phyloP scores from a whole-genome alignment of 2,113 vertebrate species.

The Dermatemys mawii region DNA sequence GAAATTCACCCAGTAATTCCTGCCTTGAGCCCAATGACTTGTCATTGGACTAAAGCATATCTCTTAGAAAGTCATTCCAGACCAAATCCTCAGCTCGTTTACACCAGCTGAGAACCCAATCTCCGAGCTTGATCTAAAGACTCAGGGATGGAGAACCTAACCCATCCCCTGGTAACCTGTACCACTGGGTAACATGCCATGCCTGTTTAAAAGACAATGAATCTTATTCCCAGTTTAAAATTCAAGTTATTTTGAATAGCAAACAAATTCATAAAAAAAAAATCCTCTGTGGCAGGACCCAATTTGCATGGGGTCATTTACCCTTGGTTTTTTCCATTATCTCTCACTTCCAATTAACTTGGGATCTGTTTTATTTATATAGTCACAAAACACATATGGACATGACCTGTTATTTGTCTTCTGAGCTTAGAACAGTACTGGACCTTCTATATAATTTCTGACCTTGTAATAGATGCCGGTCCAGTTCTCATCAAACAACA shows the following conservation, averaged over 20 bases:
- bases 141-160: background rate
- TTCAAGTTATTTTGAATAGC: background rate
- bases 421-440: background rate
- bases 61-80: background rate
- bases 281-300: background rate
- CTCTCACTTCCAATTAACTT: background rate
- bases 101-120: background rate
- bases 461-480: background rate
- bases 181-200: background rate
- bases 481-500: conserved; percentile 19
- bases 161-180: background rate
- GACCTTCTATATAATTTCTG: background rate
- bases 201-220: background rate
- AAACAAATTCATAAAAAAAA: background rate
- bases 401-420: background rate
- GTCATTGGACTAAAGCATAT: background rate
- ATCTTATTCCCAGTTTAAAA: background rate
- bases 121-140: fast-evolving
- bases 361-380: background rate
- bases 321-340: fast-evolving
- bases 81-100: background rate
- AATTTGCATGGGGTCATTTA: background rate
- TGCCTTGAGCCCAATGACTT: background rate
- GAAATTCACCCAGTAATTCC: background rate
- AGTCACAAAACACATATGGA: background rate